These are phyloP conservation scores for Ophion ventricosus DNA, from an alignment of 2,888 invertebrate genomes.

Conservation along the genomic window DNA sequence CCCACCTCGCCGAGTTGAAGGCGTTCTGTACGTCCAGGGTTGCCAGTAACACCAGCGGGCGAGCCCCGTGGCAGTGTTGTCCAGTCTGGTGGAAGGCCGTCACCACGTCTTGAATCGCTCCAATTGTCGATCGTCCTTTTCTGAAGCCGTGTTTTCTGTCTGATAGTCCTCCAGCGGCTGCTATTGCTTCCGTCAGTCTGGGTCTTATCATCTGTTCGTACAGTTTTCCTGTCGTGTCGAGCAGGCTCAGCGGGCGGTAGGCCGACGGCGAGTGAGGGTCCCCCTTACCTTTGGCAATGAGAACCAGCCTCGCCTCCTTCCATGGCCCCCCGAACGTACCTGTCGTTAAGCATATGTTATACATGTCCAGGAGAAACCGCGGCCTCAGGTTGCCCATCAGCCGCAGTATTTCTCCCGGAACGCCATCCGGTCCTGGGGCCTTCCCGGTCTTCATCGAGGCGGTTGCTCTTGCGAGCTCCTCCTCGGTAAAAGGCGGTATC, in stretches of 20 bases:
- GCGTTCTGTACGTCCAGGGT: constrained; percentile 59
- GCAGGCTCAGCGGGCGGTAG: constrained; percentile 71
- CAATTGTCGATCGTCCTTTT: constrained; percentile 60
- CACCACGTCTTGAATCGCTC: constrained; percentile 59
- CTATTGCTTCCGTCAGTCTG: constrained; percentile 52
- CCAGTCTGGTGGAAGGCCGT: constrained; percentile 24
- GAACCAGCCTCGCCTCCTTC: constrained; percentile 27
- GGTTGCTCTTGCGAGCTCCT: constrained; percentile 52
- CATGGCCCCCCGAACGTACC: constrained; percentile 31
- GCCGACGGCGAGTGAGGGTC: constrained; percentile 57
- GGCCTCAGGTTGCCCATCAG: constrained; percentile 38
- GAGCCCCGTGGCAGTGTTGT: constrained; percentile 40
- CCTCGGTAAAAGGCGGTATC: constrained; percentile 29
- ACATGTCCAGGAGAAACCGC: constrained; percentile 49
- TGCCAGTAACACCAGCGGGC: constrained; percentile 61
- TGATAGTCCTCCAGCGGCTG: constrained; percentile 59
- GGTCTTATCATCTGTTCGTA: constrained; percentile 64
- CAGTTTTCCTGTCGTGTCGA: constrained; percentile 67
- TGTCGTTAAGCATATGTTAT: constrained; percentile 36
- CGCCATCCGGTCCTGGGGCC: constrained; percentile 37
- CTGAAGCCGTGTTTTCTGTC: constrained; percentile 16
- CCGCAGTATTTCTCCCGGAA: constrained; percentile 44
- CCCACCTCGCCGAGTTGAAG: constrained; percentile 46
- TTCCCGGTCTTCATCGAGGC: constrained; percentile 12
- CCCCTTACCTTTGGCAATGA: constrained; percentile 55